A percentile compares a stretch with the other conserved stretches of the same genome.
phyloP scores from a whole-genome alignment of 2,797 vertebrate genomes.

The Rhynchonycteris naso region DNA sequence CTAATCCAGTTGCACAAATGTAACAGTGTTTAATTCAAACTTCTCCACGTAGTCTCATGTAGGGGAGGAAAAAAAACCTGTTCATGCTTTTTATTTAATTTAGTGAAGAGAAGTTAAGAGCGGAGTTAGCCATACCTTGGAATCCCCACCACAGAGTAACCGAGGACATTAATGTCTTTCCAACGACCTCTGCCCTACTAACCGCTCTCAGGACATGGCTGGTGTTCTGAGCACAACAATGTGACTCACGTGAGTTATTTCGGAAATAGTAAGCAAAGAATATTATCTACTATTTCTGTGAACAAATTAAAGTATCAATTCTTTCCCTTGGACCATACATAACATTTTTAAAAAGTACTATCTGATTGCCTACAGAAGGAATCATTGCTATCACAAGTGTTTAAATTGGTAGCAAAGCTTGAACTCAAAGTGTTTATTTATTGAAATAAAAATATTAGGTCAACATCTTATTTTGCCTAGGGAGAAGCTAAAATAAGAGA shows the following conservation, averaged over 20 bases:
- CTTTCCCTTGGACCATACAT: neutral
- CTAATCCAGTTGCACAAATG: neutral
- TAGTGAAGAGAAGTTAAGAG: neutral
- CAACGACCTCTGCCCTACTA: fast-evolving
- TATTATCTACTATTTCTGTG: neutral
- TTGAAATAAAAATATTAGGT: neutral
- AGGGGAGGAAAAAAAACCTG: neutral
- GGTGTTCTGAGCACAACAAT: neutral
- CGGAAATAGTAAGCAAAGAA: neutral
- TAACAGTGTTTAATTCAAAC: neutral
- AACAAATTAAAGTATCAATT: neutral
- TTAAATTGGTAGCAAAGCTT: neutral
- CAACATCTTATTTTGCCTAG: neutral
- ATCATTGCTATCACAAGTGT: neutral
- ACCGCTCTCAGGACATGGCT: neutral
- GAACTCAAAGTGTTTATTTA: neutral
- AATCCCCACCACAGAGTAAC: neutral
- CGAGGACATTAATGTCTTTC: fast-evolving
- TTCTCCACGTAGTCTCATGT: neutral
- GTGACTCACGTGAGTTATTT: neutral
- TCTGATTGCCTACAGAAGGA: neutral
- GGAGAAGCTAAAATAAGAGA: neutral
- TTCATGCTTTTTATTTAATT: neutral
- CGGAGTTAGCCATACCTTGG: neutral
- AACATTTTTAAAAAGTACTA: neutral